These are phyloP conservation scores for Psix sp. DNA, from an alignment of 1,140 invertebrate species.

Conservation along the genomic window DNA sequence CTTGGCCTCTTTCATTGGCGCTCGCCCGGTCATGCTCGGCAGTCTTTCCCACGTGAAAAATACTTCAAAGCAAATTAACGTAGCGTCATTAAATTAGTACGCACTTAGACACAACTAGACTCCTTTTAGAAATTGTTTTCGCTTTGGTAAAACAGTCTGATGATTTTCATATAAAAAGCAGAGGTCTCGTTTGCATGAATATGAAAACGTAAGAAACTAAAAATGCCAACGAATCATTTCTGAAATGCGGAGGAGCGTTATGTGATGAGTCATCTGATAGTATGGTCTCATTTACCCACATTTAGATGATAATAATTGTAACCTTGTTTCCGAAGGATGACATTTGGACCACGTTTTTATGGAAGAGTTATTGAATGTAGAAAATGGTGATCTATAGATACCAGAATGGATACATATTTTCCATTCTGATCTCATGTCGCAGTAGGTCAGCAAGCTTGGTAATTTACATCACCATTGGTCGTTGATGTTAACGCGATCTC, in stretches of 20 bases:
- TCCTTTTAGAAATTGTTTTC: conserved; percentile 18
- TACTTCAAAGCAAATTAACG: conserved; percentile 37
- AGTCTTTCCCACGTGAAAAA: conserved; percentile 56
- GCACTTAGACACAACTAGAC: conserved; percentile 20
- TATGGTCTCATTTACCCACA: too few species aligned
- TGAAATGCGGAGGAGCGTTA: too few species aligned
- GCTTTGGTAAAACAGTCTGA: too few species aligned
- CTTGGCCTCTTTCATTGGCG: conserved; percentile 41
- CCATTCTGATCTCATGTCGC: conserved; percentile 23
- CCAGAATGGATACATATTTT: conserved; percentile 31
- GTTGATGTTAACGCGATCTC: conserved; percentile 48
- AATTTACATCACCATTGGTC: conserved; percentile 42
- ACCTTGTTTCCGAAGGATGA: too few species aligned
- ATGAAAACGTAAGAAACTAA: too few species aligned
- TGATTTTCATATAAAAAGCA: too few species aligned
- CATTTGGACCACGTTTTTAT: too few species aligned
- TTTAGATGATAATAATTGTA: too few species aligned
- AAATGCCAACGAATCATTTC: too few species aligned
- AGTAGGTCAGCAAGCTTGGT: conserved; percentile 42
- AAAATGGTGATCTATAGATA: conserved; percentile 16
- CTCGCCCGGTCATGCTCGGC: conserved; percentile 15
- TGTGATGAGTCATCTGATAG: too few species aligned
- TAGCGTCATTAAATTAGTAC: conserved; percentile 45
- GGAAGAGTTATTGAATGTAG: too few species aligned
- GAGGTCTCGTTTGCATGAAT: too few species aligned